A percentile compares a stretch with the other conserved stretches of the same genome.
Conservation (phyloP, 2,888 invertebrate species). For the Abrostola triplasia region DNA sequence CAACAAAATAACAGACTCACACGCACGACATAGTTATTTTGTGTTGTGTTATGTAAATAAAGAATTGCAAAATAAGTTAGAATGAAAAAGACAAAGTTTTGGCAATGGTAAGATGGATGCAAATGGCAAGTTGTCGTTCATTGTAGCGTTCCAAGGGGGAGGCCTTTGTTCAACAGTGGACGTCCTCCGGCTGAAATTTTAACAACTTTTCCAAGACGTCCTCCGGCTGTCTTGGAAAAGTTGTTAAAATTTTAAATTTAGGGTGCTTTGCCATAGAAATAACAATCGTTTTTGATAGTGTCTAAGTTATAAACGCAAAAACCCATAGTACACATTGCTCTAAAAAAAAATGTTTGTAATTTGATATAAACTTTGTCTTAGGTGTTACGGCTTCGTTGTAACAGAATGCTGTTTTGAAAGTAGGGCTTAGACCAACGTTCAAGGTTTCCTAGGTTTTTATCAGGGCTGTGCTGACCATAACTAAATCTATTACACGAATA, state of each 20-base stretch:
- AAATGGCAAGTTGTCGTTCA: too few species aligned
- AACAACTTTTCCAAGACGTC: too few species aligned
- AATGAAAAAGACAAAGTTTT: constrained; percentile 27
- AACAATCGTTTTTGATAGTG: constrained; percentile 8
- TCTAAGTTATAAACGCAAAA: neutral
- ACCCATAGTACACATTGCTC: too few species aligned
- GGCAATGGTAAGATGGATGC: too few species aligned
- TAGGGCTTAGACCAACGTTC: constrained; percentile 25
- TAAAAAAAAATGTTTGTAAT: too few species aligned
- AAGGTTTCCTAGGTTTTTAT: constrained; percentile 25
- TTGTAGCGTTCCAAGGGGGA: too few species aligned
- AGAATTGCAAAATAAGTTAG: constrained; percentile 20
- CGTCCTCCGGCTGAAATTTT: too few species aligned
- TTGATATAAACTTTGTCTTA: neutral
- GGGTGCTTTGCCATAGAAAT: too few species aligned
- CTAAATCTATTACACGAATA: too few species aligned
- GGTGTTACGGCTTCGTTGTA: constrained; percentile 4
- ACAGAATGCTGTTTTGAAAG: constrained; percentile 49
- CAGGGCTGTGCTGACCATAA: constrained; percentile 6
- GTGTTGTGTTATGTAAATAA: constrained; percentile 30
- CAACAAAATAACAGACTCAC: constrained; percentile 27
- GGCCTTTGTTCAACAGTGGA: too few species aligned
- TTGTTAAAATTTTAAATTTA: too few species aligned
- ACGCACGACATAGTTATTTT: constrained; percentile 41
- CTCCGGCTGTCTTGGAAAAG: too few species aligned